Base-by-base conservation (phyloP, 2,888 invertebrate genomes). In the Diaperis boleti region DNA sequence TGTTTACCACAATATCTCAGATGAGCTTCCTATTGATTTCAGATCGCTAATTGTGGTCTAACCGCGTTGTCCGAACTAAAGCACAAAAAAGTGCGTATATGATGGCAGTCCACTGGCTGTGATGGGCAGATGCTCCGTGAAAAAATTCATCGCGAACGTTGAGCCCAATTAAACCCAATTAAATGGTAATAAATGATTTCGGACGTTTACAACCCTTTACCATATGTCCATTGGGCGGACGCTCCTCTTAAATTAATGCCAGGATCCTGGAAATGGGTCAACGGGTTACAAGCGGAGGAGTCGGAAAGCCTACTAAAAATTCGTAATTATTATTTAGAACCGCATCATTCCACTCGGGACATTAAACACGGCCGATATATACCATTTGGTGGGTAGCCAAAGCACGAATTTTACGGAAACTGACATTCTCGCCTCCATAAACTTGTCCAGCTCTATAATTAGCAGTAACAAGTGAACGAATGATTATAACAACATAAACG, bases 111-210 rank as follows among this genome's bases (percentile, higher is more conserved):
- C n/a, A n/a, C 22, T 31, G 31, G 31, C 13, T 6, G 33, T 37
- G 37, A 37, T 37, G 17, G 17, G 18, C 41, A 42, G 41, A 42
- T 42, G 41, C 41, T 15, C 5, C 20, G 10, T 20, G 39, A 18
- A 54, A 42, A 54, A 41, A 54, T 20, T 17, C 55, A 56, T 65
- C 64, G 50, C 59, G 60, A 68, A 67, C 57, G 60, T 44, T 26
- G 54, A 60, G 57, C 62, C 67, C 67, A 72, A 74, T 72, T 71
- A 69, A 67, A 65, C 68, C 69, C 72, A 68, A 72, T 74, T 72
- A 74, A 72, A 73, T 62, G 69, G 69, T 69, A 73, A 73, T 74
- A 70, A 73, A 72, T 70, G 68, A 62, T 68, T 71, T 69, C 65
- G 65, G 62, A 65, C 55, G 67, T 69, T 64, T 66, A 69, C 63